Evolutionary conservation across 2,113 vertebrate species (phyloP).

Genomic region (Erythrocebus patas): DNA sequence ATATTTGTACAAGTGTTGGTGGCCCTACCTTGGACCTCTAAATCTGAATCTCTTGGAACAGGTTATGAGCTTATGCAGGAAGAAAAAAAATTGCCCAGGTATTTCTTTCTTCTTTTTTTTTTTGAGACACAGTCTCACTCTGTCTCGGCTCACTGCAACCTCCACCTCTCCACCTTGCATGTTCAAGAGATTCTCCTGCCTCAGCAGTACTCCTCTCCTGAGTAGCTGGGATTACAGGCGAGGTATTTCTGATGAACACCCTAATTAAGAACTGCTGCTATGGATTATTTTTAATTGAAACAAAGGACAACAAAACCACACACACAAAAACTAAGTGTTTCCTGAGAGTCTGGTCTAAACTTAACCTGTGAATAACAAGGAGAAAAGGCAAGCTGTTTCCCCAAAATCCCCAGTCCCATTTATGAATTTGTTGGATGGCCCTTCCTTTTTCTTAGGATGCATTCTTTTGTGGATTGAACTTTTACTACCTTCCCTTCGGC

Average conservation of each 20-base stretch:
- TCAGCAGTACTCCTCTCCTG: too few relatives aligned
- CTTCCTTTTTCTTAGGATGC: neutral
- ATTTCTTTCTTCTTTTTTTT: too few relatives aligned
- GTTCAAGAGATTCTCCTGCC: too few relatives aligned
- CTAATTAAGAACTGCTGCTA: neutral
- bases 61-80: neutral
- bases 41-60: neutral
- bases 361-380: neutral
- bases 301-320: neutral
- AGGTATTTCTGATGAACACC: neutral
- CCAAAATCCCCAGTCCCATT: neutral
- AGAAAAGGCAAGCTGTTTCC: neutral
- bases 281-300: constrained; percentile 38
- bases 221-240: too few relatives aligned
- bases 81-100: neutral
- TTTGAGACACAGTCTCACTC: too few relatives aligned
- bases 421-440: neutral
- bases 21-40: neutral
- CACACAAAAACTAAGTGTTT: neutral
- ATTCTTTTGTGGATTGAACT: constrained; percentile 16
- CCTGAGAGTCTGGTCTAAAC: neutral
- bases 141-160: too few relatives aligned
- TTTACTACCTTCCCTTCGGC: neutral
- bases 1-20: neutral
- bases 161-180: too few relatives aligned